Evolutionary conservation across 2,113 vertebrate genomes (phyloP).

Genomic region (Deroptyus accipitrinus): DNA sequence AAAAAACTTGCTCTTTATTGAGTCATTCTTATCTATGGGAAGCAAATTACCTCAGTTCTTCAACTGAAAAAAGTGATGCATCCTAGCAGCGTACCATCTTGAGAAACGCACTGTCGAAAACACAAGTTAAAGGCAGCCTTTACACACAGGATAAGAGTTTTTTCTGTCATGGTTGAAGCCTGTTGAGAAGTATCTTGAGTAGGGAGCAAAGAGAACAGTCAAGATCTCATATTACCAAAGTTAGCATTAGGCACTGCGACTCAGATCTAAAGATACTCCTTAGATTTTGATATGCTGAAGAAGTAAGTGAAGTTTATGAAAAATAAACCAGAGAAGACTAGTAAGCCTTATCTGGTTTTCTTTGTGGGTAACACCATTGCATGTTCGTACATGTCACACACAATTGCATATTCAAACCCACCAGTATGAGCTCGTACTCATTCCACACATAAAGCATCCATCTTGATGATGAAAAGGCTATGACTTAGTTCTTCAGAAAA

Average conservation of each 20-base stretch:
- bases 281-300: not conserved
- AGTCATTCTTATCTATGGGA: not conserved
- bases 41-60: not conserved
- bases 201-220: not conserved
- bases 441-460: not conserved
- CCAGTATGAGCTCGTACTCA: not conserved
- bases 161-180: not conserved
- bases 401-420: rapidly evolving
- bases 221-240: not conserved
- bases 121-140: not conserved
- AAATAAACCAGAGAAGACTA: not conserved
- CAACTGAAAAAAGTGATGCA: not conserved
- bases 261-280: not conserved
- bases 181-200: not conserved
- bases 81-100: not conserved
- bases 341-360: not conserved
- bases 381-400: not conserved
- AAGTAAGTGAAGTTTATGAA: not conserved
- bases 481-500: not conserved
- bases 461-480: not conserved
- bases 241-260: not conserved
- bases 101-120: not conserved
- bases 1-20: not conserved
- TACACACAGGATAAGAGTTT: not conserved
- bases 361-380: not conserved